These are phyloP conservation scores for Esox niger DNA, from an alignment of 2,113 vertebrate species.

Conservation along the genomic window DNA sequence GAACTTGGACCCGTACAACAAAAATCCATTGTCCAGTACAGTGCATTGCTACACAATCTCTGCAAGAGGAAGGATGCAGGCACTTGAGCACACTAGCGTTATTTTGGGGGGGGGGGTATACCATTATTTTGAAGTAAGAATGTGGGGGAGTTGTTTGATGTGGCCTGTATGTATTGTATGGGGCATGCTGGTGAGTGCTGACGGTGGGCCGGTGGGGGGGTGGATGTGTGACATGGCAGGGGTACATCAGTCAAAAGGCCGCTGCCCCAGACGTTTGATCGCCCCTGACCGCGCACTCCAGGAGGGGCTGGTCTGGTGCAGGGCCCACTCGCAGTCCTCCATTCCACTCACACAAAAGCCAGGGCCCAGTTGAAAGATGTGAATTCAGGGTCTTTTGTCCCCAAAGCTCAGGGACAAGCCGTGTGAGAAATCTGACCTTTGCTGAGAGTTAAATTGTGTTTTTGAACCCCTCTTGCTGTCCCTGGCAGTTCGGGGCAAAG, in stretches of 20 bases:
- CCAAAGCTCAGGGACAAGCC: constrained; percentile 61
- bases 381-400: constrained; percentile 75
- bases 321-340: constrained; percentile 66
- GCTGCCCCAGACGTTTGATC: constrained; percentile 74
- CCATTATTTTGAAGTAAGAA: constrained; percentile 66
- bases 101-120: constrained; percentile 61
- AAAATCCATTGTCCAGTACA: neutral
- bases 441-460: constrained; percentile 69
- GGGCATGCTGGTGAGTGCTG: constrained; percentile 66
- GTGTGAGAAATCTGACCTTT: constrained; percentile 73
- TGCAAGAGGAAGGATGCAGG: constrained; percentile 49
- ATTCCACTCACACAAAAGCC: constrained; percentile 71
- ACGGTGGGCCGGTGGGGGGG: constrained; percentile 42
- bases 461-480: constrained; percentile 75
- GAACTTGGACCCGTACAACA: constrained; percentile 1
- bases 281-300: constrained; percentile 76
- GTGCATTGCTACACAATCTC: constrained; percentile 16
- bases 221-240: constrained; percentile 71
- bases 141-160: constrained; percentile 74
- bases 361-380: constrained; percentile 76
- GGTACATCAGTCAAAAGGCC: constrained; percentile 78
- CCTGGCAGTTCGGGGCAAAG: constrained; percentile 59
- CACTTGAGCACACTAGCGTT: constrained; percentile 56
- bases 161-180: constrained; percentile 67
- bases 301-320: constrained; percentile 76